These are phyloP conservation scores for Patiria miniata DNA, from an alignment of 35 echinoderm and acorn worm genomes.

Conservation along the genomic window DNA sequence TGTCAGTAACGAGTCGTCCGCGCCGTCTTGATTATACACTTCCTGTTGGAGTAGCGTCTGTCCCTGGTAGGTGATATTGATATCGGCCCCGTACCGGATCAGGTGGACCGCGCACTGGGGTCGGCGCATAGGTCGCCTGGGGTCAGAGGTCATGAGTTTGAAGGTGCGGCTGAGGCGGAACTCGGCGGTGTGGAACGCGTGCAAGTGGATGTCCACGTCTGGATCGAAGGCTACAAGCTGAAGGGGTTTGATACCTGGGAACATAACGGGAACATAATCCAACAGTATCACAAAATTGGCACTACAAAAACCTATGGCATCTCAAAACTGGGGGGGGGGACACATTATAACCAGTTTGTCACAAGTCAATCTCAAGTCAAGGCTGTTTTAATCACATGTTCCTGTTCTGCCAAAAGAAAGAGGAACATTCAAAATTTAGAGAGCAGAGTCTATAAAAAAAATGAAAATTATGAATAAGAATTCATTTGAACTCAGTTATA, in stretches of 20 bases:
- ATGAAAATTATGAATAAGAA: too few relatives aligned
- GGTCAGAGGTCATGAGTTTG: slow-evolving; percentile 56
- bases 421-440: too few relatives aligned
- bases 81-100: slow-evolving; percentile 78
- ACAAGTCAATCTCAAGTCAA: too few relatives aligned
- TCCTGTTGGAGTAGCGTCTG: slow-evolving; percentile 75
- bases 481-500: too few relatives aligned
- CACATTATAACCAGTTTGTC: too few relatives aligned
- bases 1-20: slow-evolving; percentile 50
- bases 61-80: slow-evolving; percentile 58
- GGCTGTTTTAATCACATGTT: too few relatives aligned
- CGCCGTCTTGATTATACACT: slow-evolving; percentile 62
- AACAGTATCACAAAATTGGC: not conserved
- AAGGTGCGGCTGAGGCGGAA: slow-evolving; percentile 59
- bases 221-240: slow-evolving; percentile 76
- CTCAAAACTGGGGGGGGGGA: too few relatives aligned
- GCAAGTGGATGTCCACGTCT: slow-evolving; percentile 19
- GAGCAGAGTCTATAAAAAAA: too few relatives aligned
- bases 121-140: slow-evolving; percentile 44
- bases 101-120: slow-evolving; percentile 48
- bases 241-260: slow-evolving; percentile 65
- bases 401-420: too few relatives aligned
- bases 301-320: not conserved
- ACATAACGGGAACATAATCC: not conserved
- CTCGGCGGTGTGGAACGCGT: slow-evolving; percentile 58